These are phyloP conservation scores for Sarcophaga subvicina DNA, from an alignment of 2,888 invertebrate genomes.

Conservation along the genomic window DNA sequence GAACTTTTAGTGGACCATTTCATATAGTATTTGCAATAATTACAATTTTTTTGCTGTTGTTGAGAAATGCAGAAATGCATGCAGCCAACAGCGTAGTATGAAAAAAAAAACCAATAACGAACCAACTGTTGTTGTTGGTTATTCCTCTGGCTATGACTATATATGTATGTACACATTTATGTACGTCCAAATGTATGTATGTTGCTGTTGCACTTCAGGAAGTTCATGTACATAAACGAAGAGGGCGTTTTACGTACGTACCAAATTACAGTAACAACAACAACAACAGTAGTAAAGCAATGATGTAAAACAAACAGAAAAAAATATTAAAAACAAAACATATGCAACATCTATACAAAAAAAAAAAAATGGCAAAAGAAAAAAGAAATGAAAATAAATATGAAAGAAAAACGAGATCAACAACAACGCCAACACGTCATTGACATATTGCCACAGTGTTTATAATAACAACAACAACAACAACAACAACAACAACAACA, in stretches of 20 bases:
- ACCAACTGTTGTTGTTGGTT: no score
- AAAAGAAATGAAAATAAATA: no score
- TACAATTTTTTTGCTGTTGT: neutral
- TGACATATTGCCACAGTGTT: slow-evolving; percentile 64
- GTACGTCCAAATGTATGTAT: slow-evolving; percentile 1
- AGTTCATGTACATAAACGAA: slow-evolving; percentile 49
- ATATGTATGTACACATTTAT: neutral
- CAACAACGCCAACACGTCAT: slow-evolving; percentile 63
- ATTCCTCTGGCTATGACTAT: no score
- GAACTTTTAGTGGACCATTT: neutral
- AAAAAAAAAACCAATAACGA: no score
- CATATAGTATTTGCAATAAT: neutral
- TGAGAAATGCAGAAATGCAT: no score
- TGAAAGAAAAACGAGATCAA: slow-evolving; percentile 50
- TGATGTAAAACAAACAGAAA: slow-evolving; percentile 30
- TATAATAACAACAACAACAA: slow-evolving; percentile 20
- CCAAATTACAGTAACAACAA: neutral
- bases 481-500: slow-evolving; percentile 20
- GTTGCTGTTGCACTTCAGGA: slow-evolving; percentile 48
- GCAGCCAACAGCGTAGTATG: no score
- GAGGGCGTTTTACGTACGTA: slow-evolving; percentile 54
- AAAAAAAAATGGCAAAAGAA: neutral
- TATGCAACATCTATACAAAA: slow-evolving; percentile 23
- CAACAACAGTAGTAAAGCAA: slow-evolving; percentile 46
- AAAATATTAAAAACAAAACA: slow-evolving; percentile 3